These are phyloP conservation scores for Temnothorax longispinosus DNA, from an alignment of 1,140 invertebrate species.

Conservation along the genomic window DNA sequence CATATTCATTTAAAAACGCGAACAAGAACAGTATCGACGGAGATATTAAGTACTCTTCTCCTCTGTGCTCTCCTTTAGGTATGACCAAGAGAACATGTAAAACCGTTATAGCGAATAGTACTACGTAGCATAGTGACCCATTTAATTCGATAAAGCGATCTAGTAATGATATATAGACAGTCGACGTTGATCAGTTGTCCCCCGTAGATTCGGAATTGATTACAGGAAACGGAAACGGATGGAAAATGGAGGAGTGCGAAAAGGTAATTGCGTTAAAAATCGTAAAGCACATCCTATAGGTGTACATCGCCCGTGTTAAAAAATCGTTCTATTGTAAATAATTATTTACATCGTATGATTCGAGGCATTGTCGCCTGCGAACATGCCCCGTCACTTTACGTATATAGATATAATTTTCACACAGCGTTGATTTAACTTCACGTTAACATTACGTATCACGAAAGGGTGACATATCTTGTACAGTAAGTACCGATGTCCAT, in stretches of 20 bases:
- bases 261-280: conserved; percentile 9
- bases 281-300: not conserved
- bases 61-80: conserved; percentile 61
- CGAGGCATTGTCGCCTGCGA: not conserved
- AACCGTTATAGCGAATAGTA: conserved; percentile 42
- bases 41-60: conserved; percentile 69
- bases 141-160: conserved; percentile 40
- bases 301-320: not conserved
- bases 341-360: conserved; percentile 67
- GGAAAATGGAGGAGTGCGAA: not conserved
- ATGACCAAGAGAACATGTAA: conserved; percentile 60
- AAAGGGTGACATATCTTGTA: not conserved
- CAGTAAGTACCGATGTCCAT: conserved; percentile 1
- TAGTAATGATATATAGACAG: conserved; percentile 63
- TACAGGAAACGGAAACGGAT: not conserved
- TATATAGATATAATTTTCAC: conserved; percentile 58
- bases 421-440: conserved; percentile 15
- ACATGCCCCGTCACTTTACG: not conserved
- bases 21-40: conserved; percentile 9
- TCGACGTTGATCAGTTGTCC: conserved; percentile 33
- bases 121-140: conserved; percentile 34
- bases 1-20: conserved; percentile 10
- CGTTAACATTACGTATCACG: conserved; percentile 30
- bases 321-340: conserved; percentile 55
- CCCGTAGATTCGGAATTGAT: not conserved